Conservation (phyloP, 1,140 invertebrate species). For the Harlomillsia oculata region DNA sequence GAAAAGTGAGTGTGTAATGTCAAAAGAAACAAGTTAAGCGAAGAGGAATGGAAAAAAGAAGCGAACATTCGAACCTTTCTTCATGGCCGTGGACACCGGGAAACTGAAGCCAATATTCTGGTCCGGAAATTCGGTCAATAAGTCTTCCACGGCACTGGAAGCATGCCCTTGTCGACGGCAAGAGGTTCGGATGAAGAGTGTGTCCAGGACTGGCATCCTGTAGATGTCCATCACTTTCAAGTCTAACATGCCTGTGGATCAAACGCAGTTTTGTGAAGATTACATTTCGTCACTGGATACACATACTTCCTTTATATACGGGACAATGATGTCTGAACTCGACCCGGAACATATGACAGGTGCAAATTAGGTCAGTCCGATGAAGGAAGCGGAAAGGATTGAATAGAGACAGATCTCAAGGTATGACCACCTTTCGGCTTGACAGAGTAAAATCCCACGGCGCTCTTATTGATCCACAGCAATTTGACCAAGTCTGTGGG, state of each 20-base stretch:
- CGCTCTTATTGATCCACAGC: constrained; percentile 34
- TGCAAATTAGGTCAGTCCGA: too few relatives aligned
- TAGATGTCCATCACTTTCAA: constrained; percentile 35
- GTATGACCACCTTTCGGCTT: constrained; percentile 38
- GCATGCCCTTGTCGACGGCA: constrained; percentile 37
- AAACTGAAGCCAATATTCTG: constrained; percentile 38
- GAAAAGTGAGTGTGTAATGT: too few relatives aligned
- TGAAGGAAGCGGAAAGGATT: too few relatives aligned
- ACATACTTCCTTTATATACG: too few relatives aligned
- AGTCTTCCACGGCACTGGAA: constrained; percentile 32
- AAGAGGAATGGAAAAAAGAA: not conserved
- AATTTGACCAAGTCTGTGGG: constrained; percentile 33
- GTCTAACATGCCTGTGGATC: constrained; percentile 35
- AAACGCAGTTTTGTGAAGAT: not conserved
- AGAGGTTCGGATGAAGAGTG: constrained; percentile 37
- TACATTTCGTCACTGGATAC: too few relatives aligned
- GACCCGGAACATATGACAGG: too few relatives aligned
- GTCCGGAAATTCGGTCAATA: constrained; percentile 30
- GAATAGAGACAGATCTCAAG: too few relatives aligned
- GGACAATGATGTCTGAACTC: too few relatives aligned
- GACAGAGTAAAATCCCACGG: constrained; percentile 37
- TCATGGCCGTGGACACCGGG: constrained; percentile 39
- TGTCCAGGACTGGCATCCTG: constrained; percentile 39
- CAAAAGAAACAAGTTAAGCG: too few relatives aligned
- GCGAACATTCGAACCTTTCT: constrained; percentile 36